Conservation (phyloP, 2,797 vertebrate genomes). For the Zenarchopterus dispar region DNA sequence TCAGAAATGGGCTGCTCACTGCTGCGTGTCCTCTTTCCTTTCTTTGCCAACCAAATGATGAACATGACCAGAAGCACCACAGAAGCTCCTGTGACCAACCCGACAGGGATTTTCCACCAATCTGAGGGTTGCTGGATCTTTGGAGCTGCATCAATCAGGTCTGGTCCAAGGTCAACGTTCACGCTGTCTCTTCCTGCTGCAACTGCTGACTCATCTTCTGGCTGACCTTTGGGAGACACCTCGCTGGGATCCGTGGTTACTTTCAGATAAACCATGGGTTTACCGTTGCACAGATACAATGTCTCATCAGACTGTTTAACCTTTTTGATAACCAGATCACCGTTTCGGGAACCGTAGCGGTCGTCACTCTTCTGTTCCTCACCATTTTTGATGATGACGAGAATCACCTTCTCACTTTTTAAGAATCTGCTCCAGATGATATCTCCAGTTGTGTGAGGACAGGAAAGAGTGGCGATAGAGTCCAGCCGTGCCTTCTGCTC, state of each 20-base stretch:
- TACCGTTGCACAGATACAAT: not conserved
- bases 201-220: not conserved
- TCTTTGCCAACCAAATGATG: not conserved
- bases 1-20: not conserved
- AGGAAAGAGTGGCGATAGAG: not conserved
- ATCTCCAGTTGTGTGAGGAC: not conserved
- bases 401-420: rapidly evolving
- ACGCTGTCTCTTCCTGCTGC: too few relatives aligned
- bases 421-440: slow-evolving; percentile 8
- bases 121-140: not conserved
- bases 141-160: rapidly evolving
- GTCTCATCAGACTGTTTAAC: rapidly evolving
- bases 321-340: not conserved
- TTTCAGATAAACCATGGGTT: rapidly evolving
- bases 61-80: slow-evolving; percentile 1
- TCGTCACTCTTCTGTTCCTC: rapidly evolving
- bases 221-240: not conserved
- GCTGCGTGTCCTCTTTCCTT: not conserved
- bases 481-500: rapidly evolving
- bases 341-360: not conserved
- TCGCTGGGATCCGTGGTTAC: not conserved
- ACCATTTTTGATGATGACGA: not conserved
- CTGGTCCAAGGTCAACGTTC: rapidly evolving
- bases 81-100: not conserved
- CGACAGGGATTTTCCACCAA: slow-evolving; percentile 15